phyloP scores from a whole-genome alignment of 2,113 vertebrate species.

The Setophaga petechia region DNA sequence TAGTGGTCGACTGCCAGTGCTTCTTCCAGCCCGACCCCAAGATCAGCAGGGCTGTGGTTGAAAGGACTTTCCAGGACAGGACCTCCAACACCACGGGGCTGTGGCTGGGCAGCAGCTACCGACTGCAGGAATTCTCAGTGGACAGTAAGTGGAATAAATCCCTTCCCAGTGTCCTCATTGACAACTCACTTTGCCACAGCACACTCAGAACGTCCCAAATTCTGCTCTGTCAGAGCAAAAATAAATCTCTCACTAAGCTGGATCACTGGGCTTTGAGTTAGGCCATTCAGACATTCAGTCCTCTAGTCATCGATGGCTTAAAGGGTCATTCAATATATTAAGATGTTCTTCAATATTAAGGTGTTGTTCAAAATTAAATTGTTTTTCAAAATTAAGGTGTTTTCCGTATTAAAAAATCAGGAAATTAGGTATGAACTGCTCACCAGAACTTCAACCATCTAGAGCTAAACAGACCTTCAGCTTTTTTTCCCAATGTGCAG shows the following conservation, averaged over 20 bases:
- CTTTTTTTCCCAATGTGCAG: not conserved
- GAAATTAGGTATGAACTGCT: not conserved
- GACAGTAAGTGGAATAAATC: slow-evolving; percentile 29
- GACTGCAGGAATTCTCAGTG: slow-evolving; percentile 50
- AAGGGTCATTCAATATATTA: not conserved
- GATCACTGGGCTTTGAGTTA: not conserved
- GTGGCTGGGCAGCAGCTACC: slow-evolving; percentile 67
- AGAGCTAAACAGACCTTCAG: not conserved
- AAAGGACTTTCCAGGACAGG: slow-evolving; percentile 58
- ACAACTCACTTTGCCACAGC: not conserved
- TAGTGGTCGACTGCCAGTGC: slow-evolving; percentile 59
- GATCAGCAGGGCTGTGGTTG: slow-evolving; percentile 2
- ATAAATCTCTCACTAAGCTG: not conserved
- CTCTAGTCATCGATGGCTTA: not conserved
- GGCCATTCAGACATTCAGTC: not conserved
- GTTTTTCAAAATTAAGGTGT: not conserved
- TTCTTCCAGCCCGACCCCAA: slow-evolving; percentile 57
- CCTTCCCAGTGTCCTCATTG: not conserved
- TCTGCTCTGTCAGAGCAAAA: not conserved
- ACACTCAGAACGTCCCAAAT: not conserved
- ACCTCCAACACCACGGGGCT: slow-evolving; percentile 26
- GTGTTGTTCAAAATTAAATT: not conserved
- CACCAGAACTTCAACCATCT: not conserved
- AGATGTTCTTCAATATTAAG: not conserved
- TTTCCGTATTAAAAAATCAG: not conserved